A percentile compares a stretch with the other conserved stretches of the same genome.
These are phyloP conservation scores for Aphaenogaster rudis DNA, from an alignment of 1,140 invertebrate species.

Conservation along the genomic window DNA sequence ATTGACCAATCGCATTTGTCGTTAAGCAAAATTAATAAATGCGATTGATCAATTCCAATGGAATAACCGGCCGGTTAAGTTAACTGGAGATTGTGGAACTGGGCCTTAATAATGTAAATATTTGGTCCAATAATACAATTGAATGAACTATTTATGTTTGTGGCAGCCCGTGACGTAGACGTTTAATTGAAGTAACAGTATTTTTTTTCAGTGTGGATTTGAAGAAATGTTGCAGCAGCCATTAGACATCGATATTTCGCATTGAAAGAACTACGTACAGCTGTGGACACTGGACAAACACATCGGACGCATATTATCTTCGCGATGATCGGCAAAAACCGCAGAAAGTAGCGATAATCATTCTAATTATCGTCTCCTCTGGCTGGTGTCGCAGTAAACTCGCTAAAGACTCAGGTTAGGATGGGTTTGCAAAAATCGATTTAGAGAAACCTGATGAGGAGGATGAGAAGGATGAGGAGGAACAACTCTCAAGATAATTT, in stretches of 20 bases:
- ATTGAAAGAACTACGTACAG: neutral
- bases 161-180: too few species aligned
- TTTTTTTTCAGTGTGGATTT: neutral
- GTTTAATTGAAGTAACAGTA: too few species aligned
- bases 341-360: neutral
- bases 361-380: neutral
- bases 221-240: neutral
- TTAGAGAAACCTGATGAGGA: neutral
- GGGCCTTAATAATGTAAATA: too few species aligned
- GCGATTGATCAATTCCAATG: too few species aligned
- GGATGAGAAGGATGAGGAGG: neutral
- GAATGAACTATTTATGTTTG: too few species aligned
- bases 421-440: neutral
- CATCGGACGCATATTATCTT: neutral
- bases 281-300: neutral
- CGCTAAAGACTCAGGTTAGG: neutral
- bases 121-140: too few species aligned
- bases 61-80: too few species aligned
- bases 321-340: neutral
- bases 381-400: too few species aligned
- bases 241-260: neutral
- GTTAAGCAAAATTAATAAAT: too few species aligned
- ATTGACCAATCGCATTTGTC: too few species aligned
- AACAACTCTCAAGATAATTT: constrained; percentile 13
- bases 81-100: too few species aligned